A percentile compares a stretch with the other conserved stretches of the same genome.
phyloP scores from a whole-genome alignment of 2,888 invertebrate genomes.

The Lottia gigantea region DNA sequence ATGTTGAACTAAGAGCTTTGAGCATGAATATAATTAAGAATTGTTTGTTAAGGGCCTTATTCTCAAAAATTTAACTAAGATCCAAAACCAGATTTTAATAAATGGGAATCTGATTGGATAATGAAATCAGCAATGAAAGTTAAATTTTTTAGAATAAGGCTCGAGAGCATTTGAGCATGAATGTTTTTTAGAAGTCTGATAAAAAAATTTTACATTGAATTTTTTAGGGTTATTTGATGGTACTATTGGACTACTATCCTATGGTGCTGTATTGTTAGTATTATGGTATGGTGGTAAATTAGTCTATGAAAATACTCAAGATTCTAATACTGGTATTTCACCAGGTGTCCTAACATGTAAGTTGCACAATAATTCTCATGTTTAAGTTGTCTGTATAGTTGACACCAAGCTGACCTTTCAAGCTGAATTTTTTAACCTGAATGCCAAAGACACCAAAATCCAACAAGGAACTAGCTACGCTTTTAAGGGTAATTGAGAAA shows the following conservation, averaged over 20 bases:
- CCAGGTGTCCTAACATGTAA: constrained; percentile 64
- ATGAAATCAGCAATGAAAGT: too few species aligned
- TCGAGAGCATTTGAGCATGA: too few species aligned
- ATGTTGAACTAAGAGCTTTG: too few species aligned
- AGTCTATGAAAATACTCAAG: constrained; percentile 51
- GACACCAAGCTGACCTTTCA: background rate
- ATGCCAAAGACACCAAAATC: too few species aligned
- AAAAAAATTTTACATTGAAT: background rate
- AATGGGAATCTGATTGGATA: too few species aligned
- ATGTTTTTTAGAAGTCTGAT: background rate
- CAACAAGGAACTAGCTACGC: too few species aligned
- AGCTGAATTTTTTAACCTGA: background rate
- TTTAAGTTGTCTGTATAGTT: background rate
- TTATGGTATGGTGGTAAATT: constrained; percentile 68
- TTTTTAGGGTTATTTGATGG: constrained; percentile 61
- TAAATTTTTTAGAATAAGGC: too few species aligned
- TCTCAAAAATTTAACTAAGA: too few species aligned
- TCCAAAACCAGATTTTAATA: too few species aligned
- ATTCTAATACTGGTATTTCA: constrained; percentile 46
- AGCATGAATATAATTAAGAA: too few species aligned
- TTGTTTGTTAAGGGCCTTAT: too few species aligned
- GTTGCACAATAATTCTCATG: constrained; percentile 20
- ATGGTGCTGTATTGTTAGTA: constrained; percentile 58
- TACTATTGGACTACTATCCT: constrained; percentile 53
- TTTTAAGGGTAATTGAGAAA: too few species aligned